Base-by-base conservation (phyloP, 2,113 vertebrate species). In the Forbesichthys agassizii region DNA sequence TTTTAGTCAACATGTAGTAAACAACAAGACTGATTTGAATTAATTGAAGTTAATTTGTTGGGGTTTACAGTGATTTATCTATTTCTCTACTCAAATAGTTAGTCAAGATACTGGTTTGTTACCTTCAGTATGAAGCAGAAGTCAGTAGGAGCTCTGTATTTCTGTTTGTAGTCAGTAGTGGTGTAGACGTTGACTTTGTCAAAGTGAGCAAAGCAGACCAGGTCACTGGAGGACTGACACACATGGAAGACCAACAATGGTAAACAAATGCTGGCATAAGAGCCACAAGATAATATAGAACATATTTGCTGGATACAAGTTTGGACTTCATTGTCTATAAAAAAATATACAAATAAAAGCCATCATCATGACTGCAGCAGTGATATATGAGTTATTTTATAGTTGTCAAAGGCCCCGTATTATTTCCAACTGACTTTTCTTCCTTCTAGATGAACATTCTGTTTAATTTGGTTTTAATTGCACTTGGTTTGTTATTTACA, bases 41-140 rank as follows among this genome's bases (percentile, higher is more conserved):
- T 42, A 42, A 42, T 8, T 42, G 4, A 42, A 42, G 36, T 58
- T 11, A 33, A 27, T 33, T 9, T 11, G 14, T 10, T 20, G 1
- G 20, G 12, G 1, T 7, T 36, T 54, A 42, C 36, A 42, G 36
- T 42, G 4, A 5, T 42, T 42, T 49, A 13, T 51, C 47, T 33
- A 14, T 60, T 60, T 51, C 48, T 48, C 13, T 42, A 42, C 36
- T 6, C 36, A 42, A 42, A 42, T 42, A 42, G 36, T 42, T 42
- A 6, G 4, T 42, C 7, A 54, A 14, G n/a, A 54, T 16, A 18
- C 13, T 54, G 6, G 52, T 13, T 52, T 60, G 57, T 47, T 92
- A 98, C 97, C 96, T 99, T 98, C 59, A 99, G 90, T 47, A 96
- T 91, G 82, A 99, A 98, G 91, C 96, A 98, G 90, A 94, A 79